Evolutionary conservation across 2,888 invertebrate genomes (phyloP).

Genomic region (Itoplectis maculator): DNA sequence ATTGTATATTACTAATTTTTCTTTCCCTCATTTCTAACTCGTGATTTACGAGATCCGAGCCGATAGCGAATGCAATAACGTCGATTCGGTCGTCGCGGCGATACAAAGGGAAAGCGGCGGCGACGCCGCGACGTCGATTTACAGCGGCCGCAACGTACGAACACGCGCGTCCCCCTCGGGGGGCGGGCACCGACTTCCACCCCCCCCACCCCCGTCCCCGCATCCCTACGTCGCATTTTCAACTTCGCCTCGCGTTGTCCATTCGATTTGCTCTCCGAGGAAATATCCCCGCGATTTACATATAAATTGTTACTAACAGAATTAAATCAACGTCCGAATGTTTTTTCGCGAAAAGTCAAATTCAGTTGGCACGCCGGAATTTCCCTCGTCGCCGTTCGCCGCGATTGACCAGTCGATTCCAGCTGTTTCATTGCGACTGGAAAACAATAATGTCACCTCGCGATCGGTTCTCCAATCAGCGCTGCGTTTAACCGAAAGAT

Average conservation of each 20-base stretch:
- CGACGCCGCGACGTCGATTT: conserved; percentile 45
- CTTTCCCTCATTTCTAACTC: background rate
- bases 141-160: conserved; percentile 31
- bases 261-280: conserved; percentile 28
- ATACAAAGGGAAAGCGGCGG: conserved; percentile 36
- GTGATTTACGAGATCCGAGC: conserved; percentile 55
- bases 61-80: conserved; percentile 59
- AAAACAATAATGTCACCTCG: background rate
- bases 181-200: background rate
- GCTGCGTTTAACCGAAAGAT: background rate
- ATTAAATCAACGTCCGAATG: conserved; percentile 12
- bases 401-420: background rate
- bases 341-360: conserved; percentile 1
- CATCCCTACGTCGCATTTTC: conserved; percentile 19
- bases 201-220: background rate
- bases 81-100: conserved; percentile 50
- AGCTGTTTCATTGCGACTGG: background rate
- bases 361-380: background rate
- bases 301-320: conserved; percentile 57
- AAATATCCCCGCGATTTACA: conserved; percentile 58
- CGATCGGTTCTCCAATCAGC: background rate
- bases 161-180: conserved; percentile 1
- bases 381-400: conserved; percentile 17
- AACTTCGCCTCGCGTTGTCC: background rate
- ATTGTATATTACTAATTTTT: conserved; percentile 9